These are phyloP conservation scores for Bombycilla garrulus DNA, from an alignment of 2,113 vertebrate species.

Conservation along the genomic window DNA sequence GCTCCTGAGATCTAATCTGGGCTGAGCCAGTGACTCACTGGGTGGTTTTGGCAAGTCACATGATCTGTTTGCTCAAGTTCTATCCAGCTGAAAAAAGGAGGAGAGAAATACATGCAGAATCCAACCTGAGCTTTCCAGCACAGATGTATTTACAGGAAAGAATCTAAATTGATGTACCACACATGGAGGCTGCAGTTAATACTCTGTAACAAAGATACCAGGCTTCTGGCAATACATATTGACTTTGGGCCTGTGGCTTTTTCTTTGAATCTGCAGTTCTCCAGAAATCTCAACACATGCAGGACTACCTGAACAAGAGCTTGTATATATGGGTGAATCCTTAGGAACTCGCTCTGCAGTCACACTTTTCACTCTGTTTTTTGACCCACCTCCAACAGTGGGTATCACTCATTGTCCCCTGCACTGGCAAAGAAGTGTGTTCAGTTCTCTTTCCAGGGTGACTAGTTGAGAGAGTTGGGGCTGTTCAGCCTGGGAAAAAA, in stretches of 20 bases:
- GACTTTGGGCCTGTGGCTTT: background rate
- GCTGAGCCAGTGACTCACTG: constrained; percentile 60
- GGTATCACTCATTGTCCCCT: fast-evolving
- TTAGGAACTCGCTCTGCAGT: background rate
- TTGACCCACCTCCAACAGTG: background rate
- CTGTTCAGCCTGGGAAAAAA: background rate
- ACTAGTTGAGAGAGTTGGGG: background rate
- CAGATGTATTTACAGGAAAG: constrained; percentile 23
- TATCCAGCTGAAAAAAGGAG: constrained; percentile 20
- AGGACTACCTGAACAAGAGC: background rate
- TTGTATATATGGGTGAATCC: background rate
- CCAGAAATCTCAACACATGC: background rate
- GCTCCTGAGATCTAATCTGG: constrained; percentile 65
- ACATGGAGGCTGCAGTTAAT: background rate
- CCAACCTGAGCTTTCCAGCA: background rate
- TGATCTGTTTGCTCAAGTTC: constrained; percentile 41
- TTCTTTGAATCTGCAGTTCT: background rate
- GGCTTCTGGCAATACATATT: background rate
- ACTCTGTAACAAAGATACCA: background rate
- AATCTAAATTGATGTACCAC: background rate
- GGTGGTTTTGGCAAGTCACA: constrained; percentile 56
- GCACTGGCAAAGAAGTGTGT: background rate
- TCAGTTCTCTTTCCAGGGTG: background rate
- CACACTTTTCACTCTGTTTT: background rate
- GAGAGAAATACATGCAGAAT: background rate